Conservation (phyloP, 2,797 vertebrate genomes). For the Sebastes taczanowskii region DNA sequence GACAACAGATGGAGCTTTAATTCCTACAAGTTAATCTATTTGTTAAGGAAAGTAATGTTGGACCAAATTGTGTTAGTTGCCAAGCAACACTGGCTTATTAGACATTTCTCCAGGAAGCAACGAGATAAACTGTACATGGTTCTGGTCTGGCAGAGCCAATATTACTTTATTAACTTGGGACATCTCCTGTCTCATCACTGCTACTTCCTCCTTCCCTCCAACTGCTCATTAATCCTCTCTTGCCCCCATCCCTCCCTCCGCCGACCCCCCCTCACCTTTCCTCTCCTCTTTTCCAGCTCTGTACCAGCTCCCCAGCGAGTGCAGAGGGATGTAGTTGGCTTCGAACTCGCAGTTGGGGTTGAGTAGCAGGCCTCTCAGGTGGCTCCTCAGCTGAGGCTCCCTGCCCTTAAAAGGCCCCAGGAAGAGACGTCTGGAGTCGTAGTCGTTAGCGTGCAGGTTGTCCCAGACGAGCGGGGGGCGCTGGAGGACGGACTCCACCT, state of each 20-base stretch:
- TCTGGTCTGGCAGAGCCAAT: conserved; percentile 27
- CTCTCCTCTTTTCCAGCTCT: conserved; percentile 59
- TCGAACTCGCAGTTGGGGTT: conserved; percentile 93
- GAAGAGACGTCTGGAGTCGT: conserved; percentile 89
- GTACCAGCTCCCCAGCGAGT: conserved; percentile 86
- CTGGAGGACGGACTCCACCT: conserved; percentile 84
- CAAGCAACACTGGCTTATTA: conserved; percentile 45
- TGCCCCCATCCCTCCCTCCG: not conserved
- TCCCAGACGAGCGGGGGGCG: conserved; percentile 88
- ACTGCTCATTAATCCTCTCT: not conserved
- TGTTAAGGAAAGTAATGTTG: conserved; percentile 23
- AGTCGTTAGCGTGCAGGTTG: conserved; percentile 92
- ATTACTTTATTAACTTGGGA: conserved; percentile 35
- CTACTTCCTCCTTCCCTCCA: not conserved
- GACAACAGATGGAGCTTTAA: conserved; percentile 24
- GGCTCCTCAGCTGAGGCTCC: conserved; percentile 74
- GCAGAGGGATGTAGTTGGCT: conserved; percentile 90
- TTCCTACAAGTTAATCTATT: conserved; percentile 4
- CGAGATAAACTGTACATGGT: not conserved
- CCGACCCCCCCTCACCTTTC: conserved; percentile 69
- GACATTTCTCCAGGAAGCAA: conserved; percentile 17
- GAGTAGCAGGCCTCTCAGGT: conserved; percentile 85
- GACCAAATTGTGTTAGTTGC: conserved; percentile 26
- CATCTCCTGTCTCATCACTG: conserved; percentile 13
- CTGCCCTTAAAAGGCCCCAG: conserved; percentile 89